Conservation (phyloP, 2,113 vertebrate species). For the Saimiri boliviensis region DNA sequence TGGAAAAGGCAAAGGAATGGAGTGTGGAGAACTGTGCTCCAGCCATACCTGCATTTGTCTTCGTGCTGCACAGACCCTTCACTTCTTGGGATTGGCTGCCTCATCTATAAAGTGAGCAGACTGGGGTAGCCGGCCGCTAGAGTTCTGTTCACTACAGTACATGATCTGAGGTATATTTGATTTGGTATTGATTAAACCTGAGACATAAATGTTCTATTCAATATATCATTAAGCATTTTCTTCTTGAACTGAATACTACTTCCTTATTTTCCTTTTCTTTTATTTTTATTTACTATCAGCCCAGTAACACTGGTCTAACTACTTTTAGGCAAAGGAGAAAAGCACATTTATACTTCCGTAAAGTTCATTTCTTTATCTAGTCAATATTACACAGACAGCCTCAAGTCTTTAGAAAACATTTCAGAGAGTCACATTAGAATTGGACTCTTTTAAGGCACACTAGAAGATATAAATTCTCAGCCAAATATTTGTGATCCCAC, state of each 20-base stretch:
- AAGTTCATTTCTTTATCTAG: background rate
- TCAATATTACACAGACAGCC: background rate
- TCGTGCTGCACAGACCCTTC: background rate
- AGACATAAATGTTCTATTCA: background rate
- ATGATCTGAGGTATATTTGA: background rate
- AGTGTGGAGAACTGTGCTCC: background rate
- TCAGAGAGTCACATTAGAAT: background rate
- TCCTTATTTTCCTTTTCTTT: no score
- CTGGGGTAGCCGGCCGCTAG: fast-evolving
- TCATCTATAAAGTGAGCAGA: background rate
- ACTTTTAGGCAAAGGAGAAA: background rate
- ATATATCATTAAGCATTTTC: background rate
- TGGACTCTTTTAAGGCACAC: background rate
- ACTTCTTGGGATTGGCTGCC: background rate
- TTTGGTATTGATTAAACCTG: background rate
- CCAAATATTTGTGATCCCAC: conserved; percentile 33
- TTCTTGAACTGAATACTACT: background rate
- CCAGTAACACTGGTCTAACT: background rate
- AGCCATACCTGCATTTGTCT: background rate
- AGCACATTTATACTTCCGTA: background rate
- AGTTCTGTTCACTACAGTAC: background rate
- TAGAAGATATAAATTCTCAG: background rate
- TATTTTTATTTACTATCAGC: no score
- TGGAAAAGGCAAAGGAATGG: background rate
- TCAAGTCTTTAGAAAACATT: background rate